Conservation (phyloP, 2,888 invertebrate species). For the Bedellia somnulentella region DNA sequence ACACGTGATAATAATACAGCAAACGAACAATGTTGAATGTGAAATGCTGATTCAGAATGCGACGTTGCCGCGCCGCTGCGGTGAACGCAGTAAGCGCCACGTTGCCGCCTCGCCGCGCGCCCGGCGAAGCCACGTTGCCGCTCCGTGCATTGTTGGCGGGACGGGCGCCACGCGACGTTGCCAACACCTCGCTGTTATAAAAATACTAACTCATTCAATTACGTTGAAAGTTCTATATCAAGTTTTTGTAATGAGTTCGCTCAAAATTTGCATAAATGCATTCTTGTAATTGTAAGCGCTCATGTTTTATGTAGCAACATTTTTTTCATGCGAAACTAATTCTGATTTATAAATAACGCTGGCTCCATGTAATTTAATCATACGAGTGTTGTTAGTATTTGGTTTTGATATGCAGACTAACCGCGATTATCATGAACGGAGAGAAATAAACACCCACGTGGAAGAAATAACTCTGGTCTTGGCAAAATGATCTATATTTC, state of each 20-base stretch:
- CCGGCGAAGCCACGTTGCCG: constrained; percentile 44
- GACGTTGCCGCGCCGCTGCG: constrained; percentile 28
- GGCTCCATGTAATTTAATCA: no score
- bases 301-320: no score
- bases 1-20: constrained; percentile 4
- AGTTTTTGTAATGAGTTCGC: constrained; percentile 1
- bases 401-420: no score
- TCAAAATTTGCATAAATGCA: no score
- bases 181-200: constrained; percentile 17
- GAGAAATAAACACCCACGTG: no score
- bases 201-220: constrained; percentile 49
- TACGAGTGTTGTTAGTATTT: no score
- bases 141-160: constrained; percentile 7
- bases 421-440: no score
- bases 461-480: no score
- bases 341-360: no score
- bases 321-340: no score
- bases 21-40: constrained; percentile 20
- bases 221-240: constrained; percentile 15
- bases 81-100: constrained; percentile 24
- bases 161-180: constrained; percentile 25
- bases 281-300: no score
- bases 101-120: constrained; percentile 10
- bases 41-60: constrained; percentile 50
- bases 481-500: no score